These are phyloP conservation scores for Trichoplax adhaerens DNA, from an alignment of 37 sponge, comb jelly and placozoan species.

Conservation along the genomic window DNA sequence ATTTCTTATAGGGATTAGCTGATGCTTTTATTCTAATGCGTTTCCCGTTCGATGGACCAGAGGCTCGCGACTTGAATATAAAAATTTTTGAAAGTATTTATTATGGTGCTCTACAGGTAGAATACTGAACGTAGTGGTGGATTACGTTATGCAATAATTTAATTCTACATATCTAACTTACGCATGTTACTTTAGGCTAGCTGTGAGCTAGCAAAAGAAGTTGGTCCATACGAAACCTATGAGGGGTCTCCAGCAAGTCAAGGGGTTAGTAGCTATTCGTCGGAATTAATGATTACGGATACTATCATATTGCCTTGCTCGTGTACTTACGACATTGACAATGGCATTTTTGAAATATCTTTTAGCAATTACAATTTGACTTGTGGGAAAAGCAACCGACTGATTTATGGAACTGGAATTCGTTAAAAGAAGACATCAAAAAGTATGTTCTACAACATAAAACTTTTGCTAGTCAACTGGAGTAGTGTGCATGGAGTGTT, in stretches of 20 bases:
- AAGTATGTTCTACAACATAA: conserved; percentile 23
- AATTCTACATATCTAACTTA: too few relatives aligned
- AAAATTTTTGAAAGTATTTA: conserved; percentile 96
- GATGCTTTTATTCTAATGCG: conserved; percentile 95
- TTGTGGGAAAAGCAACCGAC: conserved; percentile 90
- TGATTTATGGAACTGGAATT: conserved; percentile 84
- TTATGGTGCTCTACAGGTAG: conserved; percentile 63
- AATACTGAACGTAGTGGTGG: not conserved
- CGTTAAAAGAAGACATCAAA: conserved; percentile 60
- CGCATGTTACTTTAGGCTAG: conserved; percentile 23
- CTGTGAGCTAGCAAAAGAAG: conserved; percentile 67
- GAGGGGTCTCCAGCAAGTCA: conserved; percentile 67
- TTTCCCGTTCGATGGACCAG: conserved; percentile 76
- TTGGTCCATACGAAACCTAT: conserved; percentile 87
- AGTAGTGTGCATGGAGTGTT: too few relatives aligned
- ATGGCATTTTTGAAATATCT: too few relatives aligned
- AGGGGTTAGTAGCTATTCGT: conserved; percentile 27
- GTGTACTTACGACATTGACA: too few relatives aligned
- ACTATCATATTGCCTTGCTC: too few relatives aligned
- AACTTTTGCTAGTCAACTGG: too few relatives aligned
- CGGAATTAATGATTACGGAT: too few relatives aligned
- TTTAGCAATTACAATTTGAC: conserved; percentile 59
- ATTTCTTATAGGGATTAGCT: conserved; percentile 56
- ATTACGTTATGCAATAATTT: too few relatives aligned
- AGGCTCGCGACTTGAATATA: conserved; percentile 67